Evolutionary conservation across 2,888 invertebrate species (phyloP).

Genomic region (Chromoteleia sp.): DNA sequence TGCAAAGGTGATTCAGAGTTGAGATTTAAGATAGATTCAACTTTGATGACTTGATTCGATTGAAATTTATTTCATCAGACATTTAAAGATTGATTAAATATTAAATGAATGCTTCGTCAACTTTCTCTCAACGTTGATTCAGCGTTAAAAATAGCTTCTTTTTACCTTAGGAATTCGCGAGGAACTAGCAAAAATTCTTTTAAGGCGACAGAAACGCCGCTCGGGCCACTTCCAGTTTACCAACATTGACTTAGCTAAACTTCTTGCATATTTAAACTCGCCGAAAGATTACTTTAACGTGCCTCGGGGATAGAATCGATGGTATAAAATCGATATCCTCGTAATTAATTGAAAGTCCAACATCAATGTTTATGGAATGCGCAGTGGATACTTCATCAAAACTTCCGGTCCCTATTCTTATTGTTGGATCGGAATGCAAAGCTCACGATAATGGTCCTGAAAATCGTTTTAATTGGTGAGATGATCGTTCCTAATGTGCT

Average conservation of each 20-base stretch:
- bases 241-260: conserved; percentile 52
- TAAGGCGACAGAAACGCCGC: conserved; percentile 21
- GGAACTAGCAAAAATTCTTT: too few species aligned
- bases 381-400: conserved; percentile 3
- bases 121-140: too few species aligned
- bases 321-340: conserved; percentile 30
- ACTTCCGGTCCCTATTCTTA: neutral
- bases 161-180: too few species aligned
- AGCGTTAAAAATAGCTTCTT: too few species aligned
- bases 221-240: conserved; percentile 33
- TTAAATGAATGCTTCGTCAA: too few species aligned
- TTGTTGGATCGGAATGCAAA: neutral
- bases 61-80: too few species aligned
- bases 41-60: too few species aligned
- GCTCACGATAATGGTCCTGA: neutral
- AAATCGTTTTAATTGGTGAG: conserved; percentile 14
- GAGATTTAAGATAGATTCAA: too few species aligned
- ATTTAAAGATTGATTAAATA: too few species aligned
- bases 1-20: too few species aligned
- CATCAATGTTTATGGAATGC: conserved; percentile 27
- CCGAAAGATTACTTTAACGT: conserved; percentile 36
- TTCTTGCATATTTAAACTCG: conserved; percentile 53
- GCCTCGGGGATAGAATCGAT: conserved; percentile 20
- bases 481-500: conserved; percentile 41
- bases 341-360: conserved; percentile 37